These are phyloP conservation scores for Callithrix jacchus DNA, from an alignment of 2,113 vertebrate species.

Conservation along the genomic window DNA sequence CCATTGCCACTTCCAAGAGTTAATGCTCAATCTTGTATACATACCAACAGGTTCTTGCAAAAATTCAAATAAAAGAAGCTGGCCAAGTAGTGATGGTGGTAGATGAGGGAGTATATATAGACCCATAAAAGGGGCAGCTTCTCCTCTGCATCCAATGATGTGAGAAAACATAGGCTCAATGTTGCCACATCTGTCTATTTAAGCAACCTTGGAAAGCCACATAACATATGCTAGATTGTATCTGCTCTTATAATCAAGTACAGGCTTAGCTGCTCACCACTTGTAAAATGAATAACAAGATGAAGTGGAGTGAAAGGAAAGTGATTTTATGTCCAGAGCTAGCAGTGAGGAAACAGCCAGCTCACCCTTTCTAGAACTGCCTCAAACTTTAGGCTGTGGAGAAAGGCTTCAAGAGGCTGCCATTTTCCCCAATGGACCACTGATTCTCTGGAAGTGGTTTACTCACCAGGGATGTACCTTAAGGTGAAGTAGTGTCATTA, in stretches of 20 bases:
- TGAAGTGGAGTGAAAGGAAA: too few species aligned
- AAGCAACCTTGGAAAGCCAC: neutral
- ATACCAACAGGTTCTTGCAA: neutral
- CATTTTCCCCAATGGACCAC: conserved; percentile 40
- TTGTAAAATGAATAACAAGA: too few species aligned
- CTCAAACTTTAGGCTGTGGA: too few species aligned
- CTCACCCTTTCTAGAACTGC: too few species aligned
- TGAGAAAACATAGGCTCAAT: neutral
- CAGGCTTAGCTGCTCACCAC: too few species aligned
- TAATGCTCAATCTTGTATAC: neutral
- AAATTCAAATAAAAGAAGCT: neutral
- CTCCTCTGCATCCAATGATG: neutral
- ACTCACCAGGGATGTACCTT: neutral
- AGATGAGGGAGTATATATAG: fast-evolving
- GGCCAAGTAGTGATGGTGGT: too few species aligned
- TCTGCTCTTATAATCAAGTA: neutral
- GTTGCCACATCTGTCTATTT: neutral
- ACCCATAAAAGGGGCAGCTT: fast-evolving
- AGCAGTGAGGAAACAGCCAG: too few species aligned
- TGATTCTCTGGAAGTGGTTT: conserved; percentile 35
- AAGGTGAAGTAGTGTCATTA: conserved; percentile 29
- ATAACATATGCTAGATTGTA: neutral
- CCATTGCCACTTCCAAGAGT: neutral
- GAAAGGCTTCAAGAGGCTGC: neutral
- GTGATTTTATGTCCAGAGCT: too few species aligned